Conservation (phyloP, 2,888 invertebrate genomes). For the Orthosia incerta region DNA sequence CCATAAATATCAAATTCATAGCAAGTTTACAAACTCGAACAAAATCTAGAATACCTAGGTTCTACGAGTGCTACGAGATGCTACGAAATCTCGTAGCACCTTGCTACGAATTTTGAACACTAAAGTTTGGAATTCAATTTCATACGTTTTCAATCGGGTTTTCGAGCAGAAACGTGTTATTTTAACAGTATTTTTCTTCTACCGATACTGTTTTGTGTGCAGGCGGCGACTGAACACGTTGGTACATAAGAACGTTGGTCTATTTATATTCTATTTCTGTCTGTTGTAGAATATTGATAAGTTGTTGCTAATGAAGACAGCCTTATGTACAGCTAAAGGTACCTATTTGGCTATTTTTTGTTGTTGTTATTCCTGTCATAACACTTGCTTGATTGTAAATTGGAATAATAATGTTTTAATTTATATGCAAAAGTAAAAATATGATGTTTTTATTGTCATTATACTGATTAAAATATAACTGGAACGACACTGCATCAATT, state of each 20-base stretch:
- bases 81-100: constrained; percentile 47
- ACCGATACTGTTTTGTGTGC: constrained; percentile 34
- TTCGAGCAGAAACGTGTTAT: not conserved
- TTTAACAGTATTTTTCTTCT: constrained; percentile 22
- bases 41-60: constrained; percentile 48
- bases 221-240: constrained; percentile 30
- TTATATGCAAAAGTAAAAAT: too few relatives aligned
- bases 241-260: constrained; percentile 25
- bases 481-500: not conserved
- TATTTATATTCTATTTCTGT: constrained; percentile 57
- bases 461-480: too few relatives aligned
- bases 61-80: constrained; percentile 49
- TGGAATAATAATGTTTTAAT: too few relatives aligned
- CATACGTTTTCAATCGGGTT: constrained; percentile 9
- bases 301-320: constrained; percentile 43
- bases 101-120: constrained; percentile 51
- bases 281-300: constrained; percentile 53
- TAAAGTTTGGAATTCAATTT: constrained; percentile 26
- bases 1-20: not conserved
- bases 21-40: not conserved
- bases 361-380: not conserved
- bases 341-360: fast-evolving
- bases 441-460: too few relatives aligned
- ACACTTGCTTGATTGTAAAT: too few relatives aligned
- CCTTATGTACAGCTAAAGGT: not conserved